Evolutionary conservation across 1,140 invertebrate species (phyloP).

Genomic region (Pogonomyrmex barbatus): DNA sequence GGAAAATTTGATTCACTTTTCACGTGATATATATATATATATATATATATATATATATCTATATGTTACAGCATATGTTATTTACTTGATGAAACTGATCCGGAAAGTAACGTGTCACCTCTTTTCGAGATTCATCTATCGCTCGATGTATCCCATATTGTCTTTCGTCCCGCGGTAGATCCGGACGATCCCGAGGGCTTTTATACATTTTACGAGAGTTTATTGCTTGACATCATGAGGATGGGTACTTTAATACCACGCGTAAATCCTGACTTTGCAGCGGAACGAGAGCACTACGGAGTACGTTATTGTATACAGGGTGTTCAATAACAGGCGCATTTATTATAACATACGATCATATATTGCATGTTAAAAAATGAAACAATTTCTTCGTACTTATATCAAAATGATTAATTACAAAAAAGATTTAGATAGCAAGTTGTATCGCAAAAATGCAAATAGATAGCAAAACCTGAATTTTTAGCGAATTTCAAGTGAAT

Average conservation of each 20-base stretch:
- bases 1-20: no score
- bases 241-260: constrained; percentile 91
- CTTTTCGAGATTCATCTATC: constrained; percentile 89
- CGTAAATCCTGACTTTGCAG: constrained; percentile 80
- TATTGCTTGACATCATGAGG: constrained; percentile 89
- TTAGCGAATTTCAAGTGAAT: background rate
- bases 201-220: constrained; percentile 86
- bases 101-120: constrained; percentile 80
- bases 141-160: constrained; percentile 88
- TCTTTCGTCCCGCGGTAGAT: constrained; percentile 89
- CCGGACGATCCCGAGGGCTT: constrained; percentile 88
- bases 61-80: constrained; percentile 82
- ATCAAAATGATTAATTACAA: constrained; percentile 6
- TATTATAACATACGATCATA: background rate
- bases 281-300: constrained; percentile 77
- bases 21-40: no score
- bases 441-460: background rate
- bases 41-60: constrained; percentile 3
- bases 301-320: constrained; percentile 66
- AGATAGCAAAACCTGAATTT: background rate
- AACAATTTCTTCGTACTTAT: constrained; percentile 11
- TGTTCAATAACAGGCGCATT: constrained; percentile 35
- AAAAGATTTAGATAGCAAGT: background rate
- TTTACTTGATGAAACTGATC: constrained; percentile 85
- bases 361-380: background rate